Base-by-base conservation (phyloP, 2,888 invertebrate species). In the Sarcophaga variegata region DNA sequence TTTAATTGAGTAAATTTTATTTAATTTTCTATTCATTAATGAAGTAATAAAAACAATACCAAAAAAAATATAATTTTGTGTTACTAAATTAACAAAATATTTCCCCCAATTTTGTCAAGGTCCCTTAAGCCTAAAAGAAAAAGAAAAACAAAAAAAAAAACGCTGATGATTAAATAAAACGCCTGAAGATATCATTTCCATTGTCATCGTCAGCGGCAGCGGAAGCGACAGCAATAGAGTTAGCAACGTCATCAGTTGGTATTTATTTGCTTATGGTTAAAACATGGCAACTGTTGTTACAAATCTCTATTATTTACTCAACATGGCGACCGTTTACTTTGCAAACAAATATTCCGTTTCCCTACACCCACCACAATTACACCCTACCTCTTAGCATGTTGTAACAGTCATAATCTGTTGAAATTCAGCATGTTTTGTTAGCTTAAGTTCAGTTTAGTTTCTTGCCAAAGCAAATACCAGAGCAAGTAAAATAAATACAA, bases 291-390 rank as follows among this genome's bases (percentile, higher is more conserved):
- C 63, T 83, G 83, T 77, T 86, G 47, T 86, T 59, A 64, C 60
- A 82, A 63, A 22, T 76, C 71, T 49, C 14, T 27, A 47, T 54
- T 83, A 49, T 80, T 86, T 86, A 59, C 77, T 64, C 76, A 64
- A 72, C 54, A 62, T 76, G 76, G 80, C 83, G 62, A 67, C 80
- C 59, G 67, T 69, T 83, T 80, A 72, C 76, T 77, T 86, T 81
- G 14, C 47, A 17, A 78, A 78, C 54, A 77, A 78, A 85, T 69
- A 66, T 78, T 59, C 66, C 80, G 37, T 77, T 86, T 49, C 12
- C 37, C 37, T 37, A 37, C 37, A 27, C 25, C 25, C 25, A 25
- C 25, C 0, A 22, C 22, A 1, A 25, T 25, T 25, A 0, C 25
- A 25, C 27, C 27, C 27, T 27, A 27, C 4, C 27, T 4, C 5